Evolutionary conservation across 2,113 vertebrate genomes (phyloP).

Genomic region (Channa maculata): DNA sequence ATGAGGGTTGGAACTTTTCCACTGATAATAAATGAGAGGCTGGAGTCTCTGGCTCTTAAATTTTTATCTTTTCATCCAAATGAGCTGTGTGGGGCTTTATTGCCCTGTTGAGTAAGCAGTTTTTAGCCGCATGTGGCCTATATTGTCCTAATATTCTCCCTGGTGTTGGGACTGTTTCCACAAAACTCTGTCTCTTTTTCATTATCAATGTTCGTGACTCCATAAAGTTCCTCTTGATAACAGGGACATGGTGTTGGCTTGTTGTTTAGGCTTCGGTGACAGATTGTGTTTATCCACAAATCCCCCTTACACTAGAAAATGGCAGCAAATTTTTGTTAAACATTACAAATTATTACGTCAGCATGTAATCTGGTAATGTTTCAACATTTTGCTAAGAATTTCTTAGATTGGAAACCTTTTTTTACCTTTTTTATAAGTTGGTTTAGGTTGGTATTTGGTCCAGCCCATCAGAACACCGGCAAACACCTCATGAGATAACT

Average conservation of each 20-base stretch:
- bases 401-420: neutral
- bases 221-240: conserved; percentile 5
- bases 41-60: conserved; percentile 36
- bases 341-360: neutral
- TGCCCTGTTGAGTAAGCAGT: conserved; percentile 54
- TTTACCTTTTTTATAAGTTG: neutral
- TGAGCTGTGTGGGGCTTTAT: conserved; percentile 46
- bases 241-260: neutral
- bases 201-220: conserved; percentile 19
- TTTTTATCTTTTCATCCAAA: conserved; percentile 49
- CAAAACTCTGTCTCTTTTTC: conserved; percentile 14
- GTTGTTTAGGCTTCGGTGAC: neutral
- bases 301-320: neutral
- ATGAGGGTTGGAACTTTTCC: conserved; percentile 46
- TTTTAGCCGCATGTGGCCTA: conserved; percentile 31
- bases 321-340: neutral
- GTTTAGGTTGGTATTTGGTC: too few species aligned
- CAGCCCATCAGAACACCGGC: too few species aligned
- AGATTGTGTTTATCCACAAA: neutral
- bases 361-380: too few species aligned
- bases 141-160: conserved; percentile 41
- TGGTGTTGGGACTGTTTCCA: conserved; percentile 21
- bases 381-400: neutral
- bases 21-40: conserved; percentile 38
- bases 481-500: too few species aligned